Evolutionary conservation across 2,888 invertebrate species (phyloP), one percentile per base, ranked within the genome.

Genomic region (Zeuzera pyrina): DNA sequence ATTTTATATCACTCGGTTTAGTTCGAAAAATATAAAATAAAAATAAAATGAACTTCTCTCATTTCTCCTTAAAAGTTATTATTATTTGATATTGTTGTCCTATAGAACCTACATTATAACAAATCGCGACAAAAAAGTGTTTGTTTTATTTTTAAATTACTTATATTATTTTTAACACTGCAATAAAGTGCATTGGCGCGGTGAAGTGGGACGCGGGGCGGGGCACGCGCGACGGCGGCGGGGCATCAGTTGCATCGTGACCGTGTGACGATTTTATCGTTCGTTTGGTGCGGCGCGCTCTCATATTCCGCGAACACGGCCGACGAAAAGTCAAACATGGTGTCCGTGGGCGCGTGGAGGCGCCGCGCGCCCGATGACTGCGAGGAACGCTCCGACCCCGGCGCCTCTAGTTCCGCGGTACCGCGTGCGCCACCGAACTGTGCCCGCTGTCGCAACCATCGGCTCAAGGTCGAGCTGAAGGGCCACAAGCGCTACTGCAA

Each of bases 401-500:
- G 83, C 43, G 74, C 81, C 38, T 76, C 77, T 56, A 76, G 88
- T 66, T 86, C 88, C 33, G 72, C 83, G 34, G 86, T 87, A 28
- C 89, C 92, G 10, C 87, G 94, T 36, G 93, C 93, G 41, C 93
- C 94, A 4, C 95, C 95, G 11, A 95, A 94, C 77, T 97, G 96
- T 72, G 95, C 95, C 26, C 89, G 95, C 15, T 97, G 97, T 72
- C 87, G 94, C 38, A 96, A 96, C 84, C 97, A 97, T 74, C 88
- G 91, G n/a, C 85, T 93, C 58, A 93, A 93, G 68, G 91, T 94
- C 46, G 89, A 90, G 69, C 86, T 96, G 43, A 95, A 94, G 73
- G 95, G 94, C 10, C 97, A 97, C 84, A 97, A 97, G 70, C 87
- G 94, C 15, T 95, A 94, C 77, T 97, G 97, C 86, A 88, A 89